phyloP scores from a whole-genome alignment of 2,888 invertebrate genomes.

The Leucania comma region DNA sequence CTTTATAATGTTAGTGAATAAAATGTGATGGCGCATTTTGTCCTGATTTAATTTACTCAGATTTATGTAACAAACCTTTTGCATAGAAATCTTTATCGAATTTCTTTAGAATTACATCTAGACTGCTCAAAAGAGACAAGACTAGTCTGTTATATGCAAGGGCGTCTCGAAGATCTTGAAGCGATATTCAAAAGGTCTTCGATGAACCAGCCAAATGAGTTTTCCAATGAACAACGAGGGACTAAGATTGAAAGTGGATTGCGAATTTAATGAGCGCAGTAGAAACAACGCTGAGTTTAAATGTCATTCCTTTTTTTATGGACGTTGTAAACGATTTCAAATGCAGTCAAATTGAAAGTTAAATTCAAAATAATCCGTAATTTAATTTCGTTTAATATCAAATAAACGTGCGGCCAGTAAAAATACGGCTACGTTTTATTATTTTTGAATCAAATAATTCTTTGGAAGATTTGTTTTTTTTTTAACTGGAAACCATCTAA shows the following conservation, averaged over 20 bases:
- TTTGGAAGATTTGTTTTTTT: no score
- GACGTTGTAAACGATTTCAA: slow-evolving; percentile 43
- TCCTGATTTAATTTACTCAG: neutral
- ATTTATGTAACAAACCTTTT: neutral
- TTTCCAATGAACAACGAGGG: slow-evolving; percentile 38
- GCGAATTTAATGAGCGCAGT: slow-evolving; percentile 39
- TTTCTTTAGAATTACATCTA: neutral
- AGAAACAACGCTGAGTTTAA: slow-evolving; percentile 52
- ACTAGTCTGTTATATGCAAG: slow-evolving; percentile 17
- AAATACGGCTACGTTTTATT: slow-evolving; percentile 7
- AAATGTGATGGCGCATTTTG: no score
- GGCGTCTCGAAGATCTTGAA: neutral
- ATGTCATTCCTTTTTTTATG: slow-evolving; percentile 44
- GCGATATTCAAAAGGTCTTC: slow-evolving; percentile 30
- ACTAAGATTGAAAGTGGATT: slow-evolving; percentile 28
- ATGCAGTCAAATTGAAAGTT: slow-evolving; percentile 40
- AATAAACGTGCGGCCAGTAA: slow-evolving; percentile 5
- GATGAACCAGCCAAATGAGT: slow-evolving; percentile 37
- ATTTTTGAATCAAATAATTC: neutral
- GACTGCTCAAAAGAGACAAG: slow-evolving; percentile 16
- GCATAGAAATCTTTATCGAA: neutral
- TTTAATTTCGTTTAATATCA: slow-evolving; percentile 35
- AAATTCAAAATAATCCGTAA: slow-evolving; percentile 33
- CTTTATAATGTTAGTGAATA: no score
- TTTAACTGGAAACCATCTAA: no score